phyloP scores from a whole-genome alignment of 92 coral and sea anemone species.

The Isaurus tuberculatus region DNA sequence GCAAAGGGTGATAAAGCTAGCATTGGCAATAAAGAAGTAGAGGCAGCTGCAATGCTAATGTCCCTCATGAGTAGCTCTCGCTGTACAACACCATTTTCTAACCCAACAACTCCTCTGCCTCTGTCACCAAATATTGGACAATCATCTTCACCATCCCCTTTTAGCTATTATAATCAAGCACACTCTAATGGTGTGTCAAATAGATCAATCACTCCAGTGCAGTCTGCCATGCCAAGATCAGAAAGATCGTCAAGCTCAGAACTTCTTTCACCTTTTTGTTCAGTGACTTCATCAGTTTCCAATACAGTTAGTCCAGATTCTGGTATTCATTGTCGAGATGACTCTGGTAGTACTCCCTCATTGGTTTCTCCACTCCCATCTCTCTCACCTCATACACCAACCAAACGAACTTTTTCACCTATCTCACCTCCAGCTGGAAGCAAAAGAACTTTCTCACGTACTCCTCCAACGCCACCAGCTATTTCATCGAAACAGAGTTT shows the following conservation, averaged over 20 bases:
- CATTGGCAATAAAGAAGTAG: conserved; percentile 78
- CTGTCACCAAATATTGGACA: conserved; percentile 78
- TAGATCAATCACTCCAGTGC: conserved; percentile 67
- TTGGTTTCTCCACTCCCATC: conserved; percentile 90
- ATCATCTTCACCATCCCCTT: conserved; percentile 82
- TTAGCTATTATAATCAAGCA: conserved; percentile 61
- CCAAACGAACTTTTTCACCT: conserved; percentile 96
- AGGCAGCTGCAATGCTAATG: conserved; percentile 93
- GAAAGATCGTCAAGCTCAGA: conserved; percentile 88
- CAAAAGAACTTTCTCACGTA: conserved; percentile 77
- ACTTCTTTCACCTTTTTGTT: conserved; percentile 76
- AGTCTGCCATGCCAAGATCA: conserved; percentile 77
- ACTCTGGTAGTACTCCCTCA: conserved; percentile 80
- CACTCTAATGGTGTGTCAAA: conserved; percentile 65
- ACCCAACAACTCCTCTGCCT: conserved; percentile 88
- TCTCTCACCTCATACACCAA: conserved; percentile 93
- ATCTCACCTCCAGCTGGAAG: conserved; percentile 88
- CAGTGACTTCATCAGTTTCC: conserved; percentile 62
- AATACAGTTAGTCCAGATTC: conserved; percentile 98
- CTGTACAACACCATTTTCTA: conserved; percentile 91
- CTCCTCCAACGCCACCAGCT: conserved; percentile 94
- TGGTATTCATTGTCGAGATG: conserved; percentile 94
- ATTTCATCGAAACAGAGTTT: conserved; percentile 88
- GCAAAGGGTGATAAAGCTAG: conserved; percentile 23
- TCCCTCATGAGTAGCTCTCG: conserved; percentile 93